These are phyloP conservation scores for Atrichornis clamosus DNA, from an alignment of 2,113 vertebrate species.

Conservation along the genomic window DNA sequence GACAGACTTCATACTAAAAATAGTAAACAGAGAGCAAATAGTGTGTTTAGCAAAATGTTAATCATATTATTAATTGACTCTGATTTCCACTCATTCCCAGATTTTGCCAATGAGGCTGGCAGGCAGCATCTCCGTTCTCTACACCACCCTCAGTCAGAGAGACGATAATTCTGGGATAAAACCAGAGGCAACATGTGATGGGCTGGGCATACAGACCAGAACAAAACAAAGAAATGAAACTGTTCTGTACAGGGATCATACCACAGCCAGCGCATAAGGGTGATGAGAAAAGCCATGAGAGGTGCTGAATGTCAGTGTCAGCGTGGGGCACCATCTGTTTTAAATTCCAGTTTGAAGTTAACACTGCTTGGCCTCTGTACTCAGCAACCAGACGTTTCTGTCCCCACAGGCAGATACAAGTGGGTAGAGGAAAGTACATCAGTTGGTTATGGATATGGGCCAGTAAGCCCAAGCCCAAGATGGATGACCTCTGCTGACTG, in stretches of 20 bases:
- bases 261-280: accelerated
- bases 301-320: not conserved
- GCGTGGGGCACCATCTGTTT: not conserved
- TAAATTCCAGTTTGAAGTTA: not conserved
- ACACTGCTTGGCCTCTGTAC: not conserved
- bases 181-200: not conserved
- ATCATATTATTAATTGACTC: not conserved
- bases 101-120: accelerated
- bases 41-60: not conserved
- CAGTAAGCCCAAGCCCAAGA: not conserved
- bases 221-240: not conserved
- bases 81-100: not conserved
- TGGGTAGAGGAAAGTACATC: not conserved
- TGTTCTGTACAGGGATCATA: not conserved
- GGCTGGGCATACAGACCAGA: not conserved
- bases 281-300: not conserved
- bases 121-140: not conserved
- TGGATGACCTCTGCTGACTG: not conserved
- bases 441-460: not conserved
- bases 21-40: not conserved
- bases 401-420: not conserved
- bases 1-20: not conserved
- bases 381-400: not conserved
- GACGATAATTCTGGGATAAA: not conserved
- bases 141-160: not conserved